Percentiles rank a stretch among this genome's conserved stretches.
Conservation (phyloP, 1,140 invertebrate genomes). For the Idris sp. region DNA sequence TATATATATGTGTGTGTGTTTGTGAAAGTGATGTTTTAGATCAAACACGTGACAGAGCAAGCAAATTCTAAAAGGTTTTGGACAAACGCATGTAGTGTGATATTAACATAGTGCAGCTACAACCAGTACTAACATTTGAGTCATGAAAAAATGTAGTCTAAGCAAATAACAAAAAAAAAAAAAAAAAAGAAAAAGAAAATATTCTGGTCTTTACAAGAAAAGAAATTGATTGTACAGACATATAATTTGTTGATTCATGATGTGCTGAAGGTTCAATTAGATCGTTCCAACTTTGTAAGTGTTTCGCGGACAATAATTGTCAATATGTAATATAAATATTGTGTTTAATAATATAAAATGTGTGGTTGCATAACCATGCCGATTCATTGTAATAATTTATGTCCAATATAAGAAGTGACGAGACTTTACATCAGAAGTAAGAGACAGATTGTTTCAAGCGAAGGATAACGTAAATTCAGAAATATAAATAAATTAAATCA, state of each 20-base stretch:
- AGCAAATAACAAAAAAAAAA: too few species aligned
- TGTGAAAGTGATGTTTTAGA: constrained; percentile 49
- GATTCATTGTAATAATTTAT: constrained; percentile 42
- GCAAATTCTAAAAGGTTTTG: constrained; percentile 59
- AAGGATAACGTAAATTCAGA: constrained; percentile 57
- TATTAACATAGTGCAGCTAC: constrained; percentile 65
- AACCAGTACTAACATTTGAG: constrained; percentile 56
- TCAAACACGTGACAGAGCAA: constrained; percentile 57
- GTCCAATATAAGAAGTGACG: constrained; percentile 52
- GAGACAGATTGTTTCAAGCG: constrained; percentile 59
- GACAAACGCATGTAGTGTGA: constrained; percentile 48
- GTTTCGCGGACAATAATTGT: constrained; percentile 21
- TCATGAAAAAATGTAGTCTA: constrained; percentile 54
- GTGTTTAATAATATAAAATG: constrained; percentile 39
- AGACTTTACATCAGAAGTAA: constrained; percentile 53
- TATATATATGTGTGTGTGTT: constrained; percentile 32
- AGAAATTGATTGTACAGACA: constrained; percentile 41
- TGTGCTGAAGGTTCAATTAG: constrained; percentile 14
- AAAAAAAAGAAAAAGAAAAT: constrained; percentile 52
- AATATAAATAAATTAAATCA: constrained; percentile 64
- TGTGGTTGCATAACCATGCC: constrained; percentile 57
- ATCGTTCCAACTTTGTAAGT: constrained; percentile 42
- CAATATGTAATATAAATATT: constrained; percentile 26
- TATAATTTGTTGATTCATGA: constrained; percentile 28
- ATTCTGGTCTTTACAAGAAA: constrained; percentile 25